These are phyloP conservation scores for Ceratosolen solmsi DNA, from an alignment of 1,140 invertebrate species.

Conservation along the genomic window DNA sequence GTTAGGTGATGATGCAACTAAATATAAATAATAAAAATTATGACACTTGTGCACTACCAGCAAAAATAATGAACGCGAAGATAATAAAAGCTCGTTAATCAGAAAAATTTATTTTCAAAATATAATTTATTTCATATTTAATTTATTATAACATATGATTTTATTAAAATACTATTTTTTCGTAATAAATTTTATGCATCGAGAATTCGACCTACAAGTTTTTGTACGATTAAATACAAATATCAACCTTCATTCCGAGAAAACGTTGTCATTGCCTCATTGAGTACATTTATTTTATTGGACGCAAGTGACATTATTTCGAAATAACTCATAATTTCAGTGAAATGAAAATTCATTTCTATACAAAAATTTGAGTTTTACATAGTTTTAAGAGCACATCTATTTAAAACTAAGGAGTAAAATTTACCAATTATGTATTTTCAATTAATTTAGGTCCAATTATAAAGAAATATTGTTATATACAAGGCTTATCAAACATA, in stretches of 20 bases:
- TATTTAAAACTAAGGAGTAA: too few species aligned
- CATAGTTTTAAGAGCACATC: not conserved
- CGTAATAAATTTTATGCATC: not conserved
- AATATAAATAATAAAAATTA: too few species aligned
- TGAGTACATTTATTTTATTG: not conserved
- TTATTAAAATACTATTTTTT: not conserved
- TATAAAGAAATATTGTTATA: too few species aligned
- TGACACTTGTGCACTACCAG: too few species aligned
- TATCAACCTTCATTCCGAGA: not conserved
- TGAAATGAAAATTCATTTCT: not conserved
- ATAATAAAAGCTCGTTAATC: too few species aligned
- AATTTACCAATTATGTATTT: too few species aligned
- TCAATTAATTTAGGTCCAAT: too few species aligned
- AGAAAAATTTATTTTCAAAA: too few species aligned
- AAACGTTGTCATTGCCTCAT: not conserved
- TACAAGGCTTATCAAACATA: too few species aligned
- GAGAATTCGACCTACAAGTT: not conserved
- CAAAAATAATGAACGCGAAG: too few species aligned
- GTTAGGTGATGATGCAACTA: too few species aligned
- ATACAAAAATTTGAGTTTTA: not conserved
- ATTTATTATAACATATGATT: not conserved
- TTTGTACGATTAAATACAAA: not conserved
- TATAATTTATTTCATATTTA: not conserved
- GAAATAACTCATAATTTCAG: not conserved
- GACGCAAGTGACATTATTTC: not conserved